A percentile compares a stretch with the other conserved stretches of the same genome.
Conservation (phyloP, 2,113 vertebrate genomes). For the Vicugna pacos region DNA sequence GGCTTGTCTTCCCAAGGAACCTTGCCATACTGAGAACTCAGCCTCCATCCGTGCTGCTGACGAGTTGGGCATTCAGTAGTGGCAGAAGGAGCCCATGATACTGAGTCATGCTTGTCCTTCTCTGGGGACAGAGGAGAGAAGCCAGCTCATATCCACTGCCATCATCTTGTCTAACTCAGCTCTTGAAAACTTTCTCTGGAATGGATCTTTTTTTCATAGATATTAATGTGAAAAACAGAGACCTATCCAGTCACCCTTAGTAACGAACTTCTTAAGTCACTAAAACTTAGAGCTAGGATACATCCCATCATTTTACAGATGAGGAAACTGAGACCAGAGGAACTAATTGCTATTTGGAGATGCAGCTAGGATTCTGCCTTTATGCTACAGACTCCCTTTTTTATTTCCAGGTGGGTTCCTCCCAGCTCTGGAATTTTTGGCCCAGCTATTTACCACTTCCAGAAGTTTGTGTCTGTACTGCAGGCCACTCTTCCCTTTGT, state of each 20-base stretch:
- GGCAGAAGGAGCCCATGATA: background rate
- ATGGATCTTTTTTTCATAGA: background rate
- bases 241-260: background rate
- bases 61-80: background rate
- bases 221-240: background rate
- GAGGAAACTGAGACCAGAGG: background rate
- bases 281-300: background rate
- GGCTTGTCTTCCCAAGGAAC: background rate
- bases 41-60: background rate
- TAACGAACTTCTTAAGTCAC: background rate
- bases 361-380: background rate
- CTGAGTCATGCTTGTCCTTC: background rate
- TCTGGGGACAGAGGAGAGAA: background rate
- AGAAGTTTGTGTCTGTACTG: background rate
- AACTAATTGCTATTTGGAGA: no score
- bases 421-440: background rate
- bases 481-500: background rate
- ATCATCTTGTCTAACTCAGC: background rate
- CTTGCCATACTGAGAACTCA: background rate
- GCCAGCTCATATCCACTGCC: background rate
- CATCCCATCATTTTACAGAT: background rate
- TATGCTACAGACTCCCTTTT: background rate
- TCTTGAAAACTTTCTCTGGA: background rate
- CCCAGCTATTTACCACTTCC: background rate
- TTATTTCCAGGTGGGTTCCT: background rate